Conservation (phyloP, 1,140 invertebrate genomes). For the Harlomillsia oculata region DNA sequence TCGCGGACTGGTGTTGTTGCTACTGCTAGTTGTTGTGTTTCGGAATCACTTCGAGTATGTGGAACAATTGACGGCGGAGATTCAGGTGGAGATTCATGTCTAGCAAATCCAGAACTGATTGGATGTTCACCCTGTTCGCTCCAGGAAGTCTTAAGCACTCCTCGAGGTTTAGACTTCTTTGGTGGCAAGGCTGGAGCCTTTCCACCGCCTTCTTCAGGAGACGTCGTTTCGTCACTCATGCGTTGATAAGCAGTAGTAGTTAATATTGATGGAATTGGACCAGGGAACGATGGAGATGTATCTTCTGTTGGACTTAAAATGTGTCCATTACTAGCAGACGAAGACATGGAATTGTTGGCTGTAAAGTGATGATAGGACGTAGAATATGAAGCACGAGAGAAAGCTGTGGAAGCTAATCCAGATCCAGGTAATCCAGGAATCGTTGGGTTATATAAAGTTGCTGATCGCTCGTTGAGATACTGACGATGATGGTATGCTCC, state of each 20-base stretch:
- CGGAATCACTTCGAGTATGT: background rate
- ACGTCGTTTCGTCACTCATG: too few relatives aligned
- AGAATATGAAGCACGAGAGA: slow-evolving; percentile 7
- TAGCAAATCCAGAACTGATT: slow-evolving; percentile 36
- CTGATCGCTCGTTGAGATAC: slow-evolving; percentile 9
- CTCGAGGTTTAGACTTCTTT: slow-evolving; percentile 49
- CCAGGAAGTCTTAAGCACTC: slow-evolving; percentile 29
- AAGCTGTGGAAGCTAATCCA: background rate
- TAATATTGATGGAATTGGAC: too few relatives aligned
- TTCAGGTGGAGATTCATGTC: slow-evolving; percentile 37
- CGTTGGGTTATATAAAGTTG: slow-evolving; percentile 19
- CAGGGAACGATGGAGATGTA: too few relatives aligned
- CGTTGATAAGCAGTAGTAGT: too few relatives aligned
- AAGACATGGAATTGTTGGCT: slow-evolving; percentile 7
- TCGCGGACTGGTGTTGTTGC: slow-evolving; percentile 14
- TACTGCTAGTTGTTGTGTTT: background rate
- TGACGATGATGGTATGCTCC: slow-evolving; percentile 1
- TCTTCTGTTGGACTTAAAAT: background rate
- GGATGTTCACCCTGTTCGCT: slow-evolving; percentile 27
- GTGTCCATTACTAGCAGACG: background rate
- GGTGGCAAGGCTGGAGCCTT: slow-evolving; percentile 63
- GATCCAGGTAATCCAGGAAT: slow-evolving; percentile 13
- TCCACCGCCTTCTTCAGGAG: background rate
- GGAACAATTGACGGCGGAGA: slow-evolving; percentile 41
- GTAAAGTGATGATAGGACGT: slow-evolving; percentile 27